These are phyloP conservation scores for Andrena camellia DNA, from an alignment of 2,888 invertebrate genomes.

Conservation along the genomic window DNA sequence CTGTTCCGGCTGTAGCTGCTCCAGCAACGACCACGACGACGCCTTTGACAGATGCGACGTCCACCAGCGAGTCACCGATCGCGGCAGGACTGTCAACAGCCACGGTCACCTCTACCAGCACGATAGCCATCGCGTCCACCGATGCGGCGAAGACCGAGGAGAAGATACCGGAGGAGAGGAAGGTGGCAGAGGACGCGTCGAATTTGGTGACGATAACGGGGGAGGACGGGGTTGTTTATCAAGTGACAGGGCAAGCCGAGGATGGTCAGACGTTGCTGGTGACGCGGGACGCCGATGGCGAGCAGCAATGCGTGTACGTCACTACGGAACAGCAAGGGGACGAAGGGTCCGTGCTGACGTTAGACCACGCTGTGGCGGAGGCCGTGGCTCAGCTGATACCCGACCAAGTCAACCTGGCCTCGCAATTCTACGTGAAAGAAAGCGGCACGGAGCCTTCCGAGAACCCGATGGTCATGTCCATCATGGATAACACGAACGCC, in stretches of 20 bases:
- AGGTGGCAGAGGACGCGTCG: conserved; percentile 85
- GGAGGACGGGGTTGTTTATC: conserved; percentile 93
- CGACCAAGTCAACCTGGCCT: conserved; percentile 83
- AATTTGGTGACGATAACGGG: conserved; percentile 92
- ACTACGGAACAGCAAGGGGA: conserved; percentile 87
- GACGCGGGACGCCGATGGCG: conserved; percentile 91
- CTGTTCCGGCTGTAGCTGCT: conserved; percentile 59
- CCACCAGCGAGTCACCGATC: conserved; percentile 53
- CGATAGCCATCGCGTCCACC: conserved; percentile 62
- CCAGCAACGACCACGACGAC: conserved; percentile 52
- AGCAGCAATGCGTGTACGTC: conserved; percentile 90
- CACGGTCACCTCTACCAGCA: conserved; percentile 64
- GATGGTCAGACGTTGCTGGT: conserved; percentile 92
- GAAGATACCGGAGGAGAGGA: conserved; percentile 88
- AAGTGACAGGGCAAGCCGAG: conserved; percentile 93
- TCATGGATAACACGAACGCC: conserved; percentile 82
- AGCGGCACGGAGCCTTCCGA: conserved; percentile 79
- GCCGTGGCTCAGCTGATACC: conserved; percentile 87
- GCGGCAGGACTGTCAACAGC: conserved; percentile 63
- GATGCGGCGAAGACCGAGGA: conserved; percentile 85
- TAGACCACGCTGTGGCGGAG: conserved; percentile 86
- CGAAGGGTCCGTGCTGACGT: conserved; percentile 86
- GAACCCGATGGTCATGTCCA: conserved; percentile 86
- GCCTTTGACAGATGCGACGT: conserved; percentile 56
- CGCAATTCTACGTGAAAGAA: conserved; percentile 85